Evolutionary conservation across 2,888 invertebrate species (phyloP).

Genomic region (Melinaea marsaeus): DNA sequence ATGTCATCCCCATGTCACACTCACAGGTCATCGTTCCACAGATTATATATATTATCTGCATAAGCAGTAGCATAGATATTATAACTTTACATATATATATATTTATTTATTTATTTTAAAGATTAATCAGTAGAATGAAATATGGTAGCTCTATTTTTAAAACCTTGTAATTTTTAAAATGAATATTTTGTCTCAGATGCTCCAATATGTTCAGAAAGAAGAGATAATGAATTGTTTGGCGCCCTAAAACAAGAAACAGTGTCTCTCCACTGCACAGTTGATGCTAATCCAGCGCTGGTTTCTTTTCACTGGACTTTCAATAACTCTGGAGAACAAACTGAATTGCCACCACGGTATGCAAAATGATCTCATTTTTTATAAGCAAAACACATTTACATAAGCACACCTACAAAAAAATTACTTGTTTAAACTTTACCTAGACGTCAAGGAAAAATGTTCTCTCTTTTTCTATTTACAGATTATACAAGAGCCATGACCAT

Average conservation of each 20-base stretch:
- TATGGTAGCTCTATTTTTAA: not conserved
- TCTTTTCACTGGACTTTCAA: constrained; percentile 96
- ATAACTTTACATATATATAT: not conserved
- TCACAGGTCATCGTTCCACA: too few relatives aligned
- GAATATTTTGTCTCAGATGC: constrained; percentile 74
- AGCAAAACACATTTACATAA: too few relatives aligned
- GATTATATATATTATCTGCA: too few relatives aligned
- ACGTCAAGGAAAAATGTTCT: too few relatives aligned
- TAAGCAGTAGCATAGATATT: too few relatives aligned
- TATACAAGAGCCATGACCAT: constrained; percentile 79
- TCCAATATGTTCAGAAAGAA: constrained; percentile 86
- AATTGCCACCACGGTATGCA: constrained; percentile 81
- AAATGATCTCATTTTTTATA: too few relatives aligned
- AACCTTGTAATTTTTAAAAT: not conserved
- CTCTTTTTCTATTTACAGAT: constrained; percentile 38
- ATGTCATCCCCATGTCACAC: too few relatives aligned
- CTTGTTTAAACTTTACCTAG: too few relatives aligned
- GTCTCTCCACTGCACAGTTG: constrained; percentile 89
- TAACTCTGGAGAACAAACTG: constrained; percentile 91
- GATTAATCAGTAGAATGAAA: constrained; percentile 5
- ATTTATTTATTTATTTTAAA: not conserved
- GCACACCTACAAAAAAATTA: too few relatives aligned
- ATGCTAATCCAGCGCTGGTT: constrained; percentile 91
- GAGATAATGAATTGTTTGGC: constrained; percentile 87
- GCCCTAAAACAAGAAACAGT: constrained; percentile 94